A percentile compares a stretch with the other conserved stretches of the same genome.
Conservation (phyloP, 2,113 vertebrate genomes). For the Odobenus rosmarus region DNA sequence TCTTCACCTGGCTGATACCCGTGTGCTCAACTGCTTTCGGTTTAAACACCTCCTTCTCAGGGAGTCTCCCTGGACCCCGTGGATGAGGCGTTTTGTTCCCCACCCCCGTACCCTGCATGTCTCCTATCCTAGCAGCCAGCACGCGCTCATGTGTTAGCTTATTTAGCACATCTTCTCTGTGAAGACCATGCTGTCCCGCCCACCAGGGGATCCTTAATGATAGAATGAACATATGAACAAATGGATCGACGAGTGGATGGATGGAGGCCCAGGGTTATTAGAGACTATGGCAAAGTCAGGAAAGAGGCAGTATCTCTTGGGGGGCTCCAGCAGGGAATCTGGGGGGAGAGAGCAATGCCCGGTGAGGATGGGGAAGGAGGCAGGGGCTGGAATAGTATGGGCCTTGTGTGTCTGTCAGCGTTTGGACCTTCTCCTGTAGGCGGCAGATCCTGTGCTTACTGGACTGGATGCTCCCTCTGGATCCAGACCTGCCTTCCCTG, state of each 20-base stretch:
- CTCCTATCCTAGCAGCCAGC: not conserved
- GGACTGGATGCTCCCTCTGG: not conserved
- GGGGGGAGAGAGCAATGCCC: not conserved
- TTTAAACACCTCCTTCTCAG: not conserved
- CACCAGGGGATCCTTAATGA: not conserved
- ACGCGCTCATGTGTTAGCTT: not conserved
- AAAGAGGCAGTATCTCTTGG: not conserved
- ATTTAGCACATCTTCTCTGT: not conserved
- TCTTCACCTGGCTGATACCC: not conserved
- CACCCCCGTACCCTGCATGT: not conserved
- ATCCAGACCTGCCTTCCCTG: not conserved
- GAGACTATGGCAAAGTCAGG: not conserved
- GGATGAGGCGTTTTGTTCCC: not conserved
- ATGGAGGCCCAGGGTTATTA: no score
- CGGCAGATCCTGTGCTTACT: not conserved
- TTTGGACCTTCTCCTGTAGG: not conserved
- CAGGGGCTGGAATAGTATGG: not conserved
- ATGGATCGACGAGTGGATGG: no score
- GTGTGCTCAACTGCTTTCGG: rapidly evolving
- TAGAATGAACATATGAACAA: not conserved
- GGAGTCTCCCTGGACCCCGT: not conserved
- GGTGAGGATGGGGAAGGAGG: not conserved
- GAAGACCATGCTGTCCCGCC: not conserved
- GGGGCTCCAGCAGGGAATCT: not conserved
- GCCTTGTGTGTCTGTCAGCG: not conserved